Conservation (phyloP, 2,797 vertebrate species). For the Dendrocincla fuliginosa region DNA sequence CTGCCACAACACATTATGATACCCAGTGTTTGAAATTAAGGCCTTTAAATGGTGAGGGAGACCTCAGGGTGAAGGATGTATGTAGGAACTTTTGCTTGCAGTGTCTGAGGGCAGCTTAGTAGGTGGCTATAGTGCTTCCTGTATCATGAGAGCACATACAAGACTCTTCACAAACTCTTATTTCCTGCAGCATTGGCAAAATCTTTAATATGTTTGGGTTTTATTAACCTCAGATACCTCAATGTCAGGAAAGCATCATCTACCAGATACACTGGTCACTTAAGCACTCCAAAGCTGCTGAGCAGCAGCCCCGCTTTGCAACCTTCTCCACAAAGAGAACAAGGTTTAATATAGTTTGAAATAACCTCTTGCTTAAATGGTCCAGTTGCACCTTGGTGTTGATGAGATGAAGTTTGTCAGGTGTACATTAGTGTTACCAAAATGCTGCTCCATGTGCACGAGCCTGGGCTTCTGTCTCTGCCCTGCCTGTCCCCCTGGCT, state of each 20-base stretch:
- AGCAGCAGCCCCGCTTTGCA: not conserved
- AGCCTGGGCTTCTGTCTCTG: not conserved
- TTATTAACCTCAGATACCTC: not conserved
- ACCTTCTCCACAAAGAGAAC: not conserved
- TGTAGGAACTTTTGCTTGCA: not conserved
- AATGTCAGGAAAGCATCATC: not conserved
- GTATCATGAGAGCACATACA: not conserved
- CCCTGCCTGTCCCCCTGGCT: not conserved
- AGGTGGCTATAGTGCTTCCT: not conserved
- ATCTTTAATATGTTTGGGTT: not conserved
- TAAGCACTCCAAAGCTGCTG: not conserved
- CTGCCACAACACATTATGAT: not conserved
- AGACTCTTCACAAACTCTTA: not conserved
- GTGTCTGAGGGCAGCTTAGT: not conserved
- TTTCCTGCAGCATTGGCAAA: not conserved
- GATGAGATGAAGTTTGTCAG: not conserved
- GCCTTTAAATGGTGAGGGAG: not conserved
- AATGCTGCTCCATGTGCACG: accelerated
- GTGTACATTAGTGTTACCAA: not conserved
- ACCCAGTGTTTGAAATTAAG: not conserved
- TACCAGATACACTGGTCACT: not conserved
- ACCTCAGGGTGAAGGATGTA: not conserved
- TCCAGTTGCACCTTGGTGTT: not conserved
- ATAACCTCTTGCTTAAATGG: not conserved
- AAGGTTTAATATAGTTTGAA: not conserved